Evolutionary conservation across 2,888 invertebrate species (phyloP).

Genomic region (Eristalis arbustorum): DNA sequence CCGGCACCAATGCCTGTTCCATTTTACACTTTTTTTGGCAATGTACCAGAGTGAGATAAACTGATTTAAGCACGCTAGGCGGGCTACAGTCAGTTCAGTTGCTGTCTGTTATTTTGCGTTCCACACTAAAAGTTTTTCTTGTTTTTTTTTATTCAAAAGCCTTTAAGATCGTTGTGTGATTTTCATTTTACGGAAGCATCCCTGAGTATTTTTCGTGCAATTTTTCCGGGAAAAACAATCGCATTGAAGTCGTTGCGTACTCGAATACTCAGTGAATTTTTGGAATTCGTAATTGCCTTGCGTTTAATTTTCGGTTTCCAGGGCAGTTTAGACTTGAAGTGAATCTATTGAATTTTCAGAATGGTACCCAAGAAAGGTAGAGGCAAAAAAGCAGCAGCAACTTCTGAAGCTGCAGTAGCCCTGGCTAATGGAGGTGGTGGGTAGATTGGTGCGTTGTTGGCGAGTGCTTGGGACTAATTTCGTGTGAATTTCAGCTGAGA

Average conservation of each 20-base stretch:
- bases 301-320: background rate
- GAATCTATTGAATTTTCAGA: constrained; percentile 32
- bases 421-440: constrained; percentile 55
- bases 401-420: constrained; percentile 41
- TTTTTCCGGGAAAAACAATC: background rate
- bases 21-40: background rate
- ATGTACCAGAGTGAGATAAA: constrained; percentile 36
- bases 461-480: background rate
- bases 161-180: constrained; percentile 7
- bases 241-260: background rate
- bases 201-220: background rate
- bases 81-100: constrained; percentile 42
- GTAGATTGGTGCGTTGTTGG: background rate
- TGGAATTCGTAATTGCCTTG: background rate
- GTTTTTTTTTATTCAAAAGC: constrained; percentile 40
- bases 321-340: background rate
- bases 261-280: background rate
- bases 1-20: constrained; percentile 34
- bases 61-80: constrained; percentile 27
- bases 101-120: constrained; percentile 60
- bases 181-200: constrained; percentile 5
- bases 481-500: background rate
- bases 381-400: constrained; percentile 57
- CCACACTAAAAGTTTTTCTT: constrained; percentile 42
- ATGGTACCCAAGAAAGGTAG: constrained; percentile 60